phyloP scores from a whole-genome alignment of 2,797 vertebrate genomes.

The Chiroxiphia lanceolata region DNA sequence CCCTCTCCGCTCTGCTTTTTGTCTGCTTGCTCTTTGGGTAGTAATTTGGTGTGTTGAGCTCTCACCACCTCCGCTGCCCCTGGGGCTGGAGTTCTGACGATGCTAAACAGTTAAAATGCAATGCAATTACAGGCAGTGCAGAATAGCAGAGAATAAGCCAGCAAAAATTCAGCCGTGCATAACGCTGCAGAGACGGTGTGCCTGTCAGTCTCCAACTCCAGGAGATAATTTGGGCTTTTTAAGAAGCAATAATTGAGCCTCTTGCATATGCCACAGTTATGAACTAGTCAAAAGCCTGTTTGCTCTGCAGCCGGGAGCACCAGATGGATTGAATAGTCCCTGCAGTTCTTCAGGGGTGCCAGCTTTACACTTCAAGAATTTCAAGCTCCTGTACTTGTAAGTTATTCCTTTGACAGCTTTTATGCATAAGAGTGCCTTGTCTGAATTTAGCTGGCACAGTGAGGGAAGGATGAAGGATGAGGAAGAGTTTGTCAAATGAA shows the following conservation, averaged over 20 bases:
- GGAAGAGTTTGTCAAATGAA: neutral
- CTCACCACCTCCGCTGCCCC: constrained; percentile 23
- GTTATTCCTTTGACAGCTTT: neutral
- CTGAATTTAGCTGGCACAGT: neutral
- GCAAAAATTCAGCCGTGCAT: constrained; percentile 6
- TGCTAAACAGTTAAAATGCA: constrained; percentile 58
- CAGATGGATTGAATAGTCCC: neutral
- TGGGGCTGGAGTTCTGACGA: neutral
- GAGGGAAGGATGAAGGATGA: neutral
- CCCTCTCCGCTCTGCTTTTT: neutral
- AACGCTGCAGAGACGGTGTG: neutral
- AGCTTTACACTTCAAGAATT: constrained; percentile 2
- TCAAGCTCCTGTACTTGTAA: neutral
- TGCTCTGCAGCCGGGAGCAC: neutral
- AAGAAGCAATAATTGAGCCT: constrained; percentile 42
- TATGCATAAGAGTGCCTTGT: neutral
- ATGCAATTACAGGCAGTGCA: constrained; percentile 35
- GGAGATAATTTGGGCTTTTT: constrained; percentile 51
- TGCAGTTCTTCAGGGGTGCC: neutral
- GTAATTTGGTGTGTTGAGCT: constrained; percentile 46
- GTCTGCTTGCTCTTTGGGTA: constrained; percentile 19
- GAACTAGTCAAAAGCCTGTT: constrained; percentile 23
- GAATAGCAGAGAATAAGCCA: constrained; percentile 4
- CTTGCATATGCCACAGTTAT: neutral
- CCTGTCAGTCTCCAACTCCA: neutral